Percentiles rank a stretch among this genome's conserved stretches.
These are phyloP conservation scores for Platycercus adscitus DNA, from an alignment of 2,113 vertebrate species.

Conservation along the genomic window DNA sequence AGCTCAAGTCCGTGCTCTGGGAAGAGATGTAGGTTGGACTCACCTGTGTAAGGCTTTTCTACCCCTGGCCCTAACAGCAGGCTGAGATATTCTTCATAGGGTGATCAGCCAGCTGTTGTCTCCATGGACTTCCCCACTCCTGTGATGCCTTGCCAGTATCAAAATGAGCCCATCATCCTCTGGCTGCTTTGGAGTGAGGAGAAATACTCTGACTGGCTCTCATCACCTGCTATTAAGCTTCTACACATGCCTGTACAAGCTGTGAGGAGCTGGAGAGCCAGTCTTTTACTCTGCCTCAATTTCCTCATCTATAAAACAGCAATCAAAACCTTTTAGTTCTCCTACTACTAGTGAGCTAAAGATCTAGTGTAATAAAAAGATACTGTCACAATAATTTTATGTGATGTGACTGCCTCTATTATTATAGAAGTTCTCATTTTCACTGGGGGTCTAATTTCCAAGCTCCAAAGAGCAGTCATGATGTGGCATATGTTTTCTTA, in stretches of 20 bases:
- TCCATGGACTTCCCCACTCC: background rate
- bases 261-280: background rate
- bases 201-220: background rate
- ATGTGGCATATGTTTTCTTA: background rate
- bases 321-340: background rate
- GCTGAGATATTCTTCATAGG: background rate
- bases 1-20: background rate
- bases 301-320: background rate
- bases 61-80: accelerated
- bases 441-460: background rate
- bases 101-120: background rate
- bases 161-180: background rate
- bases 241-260: background rate
- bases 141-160: background rate
- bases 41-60: background rate
- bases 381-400: background rate
- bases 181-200: background rate
- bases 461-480: accelerated
- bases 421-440: background rate
- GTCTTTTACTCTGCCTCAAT: background rate
- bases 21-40: background rate
- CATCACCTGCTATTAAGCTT: background rate
- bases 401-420: background rate
- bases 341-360: background rate
- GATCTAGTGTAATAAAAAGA: background rate